Evolutionary conservation across 2,888 invertebrate species (phyloP).

Genomic region (Callosobruchus maculatus): DNA sequence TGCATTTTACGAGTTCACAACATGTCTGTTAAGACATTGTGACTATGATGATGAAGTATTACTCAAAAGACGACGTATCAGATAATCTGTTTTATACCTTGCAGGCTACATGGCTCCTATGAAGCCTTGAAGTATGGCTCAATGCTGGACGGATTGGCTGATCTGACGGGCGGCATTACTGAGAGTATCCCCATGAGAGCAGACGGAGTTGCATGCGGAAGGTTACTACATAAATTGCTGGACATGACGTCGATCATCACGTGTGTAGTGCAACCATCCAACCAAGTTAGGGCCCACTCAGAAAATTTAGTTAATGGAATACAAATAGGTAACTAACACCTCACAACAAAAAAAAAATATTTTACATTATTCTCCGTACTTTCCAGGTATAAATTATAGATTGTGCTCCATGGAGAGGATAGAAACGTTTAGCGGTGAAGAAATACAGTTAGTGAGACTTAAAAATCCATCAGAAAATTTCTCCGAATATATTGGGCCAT

Average conservation of each 20-base stretch:
- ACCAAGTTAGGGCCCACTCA: constrained; percentile 41
- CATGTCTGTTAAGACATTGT: no score
- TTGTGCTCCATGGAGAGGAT: constrained; percentile 71
- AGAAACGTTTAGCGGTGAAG: constrained; percentile 68
- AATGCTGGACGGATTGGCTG: constrained; percentile 79
- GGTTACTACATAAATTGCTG: constrained; percentile 66
- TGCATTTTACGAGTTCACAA: no score
- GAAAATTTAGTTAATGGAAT: constrained; percentile 66
- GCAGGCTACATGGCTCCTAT: constrained; percentile 85
- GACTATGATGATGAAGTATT: no score
- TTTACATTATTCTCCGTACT: neutral
- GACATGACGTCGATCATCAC: constrained; percentile 84
- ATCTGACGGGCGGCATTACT: constrained; percentile 85
- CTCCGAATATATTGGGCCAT: constrained; percentile 66
- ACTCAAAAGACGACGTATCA: no score
- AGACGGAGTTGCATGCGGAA: constrained; percentile 63
- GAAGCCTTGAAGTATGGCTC: constrained; percentile 92
- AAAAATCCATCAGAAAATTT: constrained; percentile 64
- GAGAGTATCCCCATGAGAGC: constrained; percentile 74
- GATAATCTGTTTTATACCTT: constrained; percentile 24
- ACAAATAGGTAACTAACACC: constrained; percentile 55
- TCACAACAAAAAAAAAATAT: no score
- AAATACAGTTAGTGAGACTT: constrained; percentile 67
- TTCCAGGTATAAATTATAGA: constrained; percentile 64
- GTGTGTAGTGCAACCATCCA: constrained; percentile 62